Percentiles rank a stretch among this genome's conserved stretches.
phyloP scores from a whole-genome alignment of 2,888 invertebrate species.

The Opisthograptis luteolata region DNA sequence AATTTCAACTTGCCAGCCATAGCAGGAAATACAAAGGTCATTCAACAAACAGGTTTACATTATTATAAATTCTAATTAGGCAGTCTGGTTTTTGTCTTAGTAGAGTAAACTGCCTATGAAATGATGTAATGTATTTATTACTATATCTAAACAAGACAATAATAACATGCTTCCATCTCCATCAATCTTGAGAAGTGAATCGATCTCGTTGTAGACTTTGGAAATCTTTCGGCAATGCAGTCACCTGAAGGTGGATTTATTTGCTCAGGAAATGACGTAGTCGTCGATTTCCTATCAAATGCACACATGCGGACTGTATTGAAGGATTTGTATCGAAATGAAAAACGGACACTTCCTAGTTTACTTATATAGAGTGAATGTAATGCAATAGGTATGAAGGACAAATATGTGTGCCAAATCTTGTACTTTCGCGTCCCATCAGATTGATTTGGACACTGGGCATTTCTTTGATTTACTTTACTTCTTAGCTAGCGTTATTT shows the following conservation, averaged over 20 bases:
- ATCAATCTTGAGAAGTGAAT: no score
- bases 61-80: constrained; percentile 33
- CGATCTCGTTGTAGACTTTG: not conserved
- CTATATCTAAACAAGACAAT: not conserved
- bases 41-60: constrained; percentile 26
- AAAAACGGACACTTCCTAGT: not conserved
- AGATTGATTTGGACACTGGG: no score
- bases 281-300: constrained; percentile 11
- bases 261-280: constrained; percentile 9
- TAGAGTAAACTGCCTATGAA: not conserved
- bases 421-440: no score
- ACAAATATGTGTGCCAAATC: no score
- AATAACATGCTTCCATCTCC: not conserved
- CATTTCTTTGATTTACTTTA: no score
- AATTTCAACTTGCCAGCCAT: constrained; percentile 16
- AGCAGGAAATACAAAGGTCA: constrained; percentile 47
- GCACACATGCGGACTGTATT: not conserved
- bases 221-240: constrained; percentile 2
- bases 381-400: no score
- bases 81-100: constrained; percentile 1
- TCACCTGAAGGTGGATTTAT: constrained; percentile 1
- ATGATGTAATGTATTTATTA: not conserved
- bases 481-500: no score
- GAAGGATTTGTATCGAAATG: not conserved
- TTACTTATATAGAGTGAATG: no score